These are phyloP conservation scores for Allophyes oxyacanthae DNA, from an alignment of 2,888 invertebrate species.

Conservation along the genomic window DNA sequence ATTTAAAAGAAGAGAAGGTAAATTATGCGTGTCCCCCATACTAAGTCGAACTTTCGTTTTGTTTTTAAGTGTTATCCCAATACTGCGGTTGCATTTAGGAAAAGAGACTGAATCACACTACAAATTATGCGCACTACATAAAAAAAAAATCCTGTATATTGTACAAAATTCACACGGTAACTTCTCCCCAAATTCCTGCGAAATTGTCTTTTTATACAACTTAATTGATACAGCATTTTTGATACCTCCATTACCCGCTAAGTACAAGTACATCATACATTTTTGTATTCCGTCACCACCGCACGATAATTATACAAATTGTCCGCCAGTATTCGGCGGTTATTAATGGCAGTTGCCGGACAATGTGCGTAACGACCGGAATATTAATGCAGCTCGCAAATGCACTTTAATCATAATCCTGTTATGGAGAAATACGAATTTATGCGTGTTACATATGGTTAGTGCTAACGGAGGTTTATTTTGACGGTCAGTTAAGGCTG, in stretches of 20 bases:
- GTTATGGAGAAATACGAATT: constrained; percentile 40
- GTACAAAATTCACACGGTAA: no score
- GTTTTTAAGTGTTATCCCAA: no score
- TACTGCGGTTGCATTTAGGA: no score
- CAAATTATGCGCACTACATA: no score
- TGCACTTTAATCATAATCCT: constrained; percentile 53
- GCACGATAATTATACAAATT: constrained; percentile 47
- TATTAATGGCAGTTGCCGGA: constrained; percentile 47
- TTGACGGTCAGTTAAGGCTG: neutral
- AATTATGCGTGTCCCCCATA: no score
- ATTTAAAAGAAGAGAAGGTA: no score
- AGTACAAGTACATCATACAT: constrained; percentile 21
- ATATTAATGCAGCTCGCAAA: constrained; percentile 56
- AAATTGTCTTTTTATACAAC: neutral
- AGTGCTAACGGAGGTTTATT: constrained; percentile 12
- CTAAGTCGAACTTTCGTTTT: no score
- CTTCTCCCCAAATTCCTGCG: no score
- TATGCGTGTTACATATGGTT: constrained; percentile 10
- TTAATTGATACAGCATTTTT: constrained; percentile 1
- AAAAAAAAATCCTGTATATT: no score
- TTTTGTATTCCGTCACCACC: constrained; percentile 24
- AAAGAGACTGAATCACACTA: no score
- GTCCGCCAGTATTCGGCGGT: constrained; percentile 36
- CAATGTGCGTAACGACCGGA: constrained; percentile 60
- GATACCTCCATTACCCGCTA: constrained; percentile 14